A percentile compares a stretch with the other conserved stretches of the same genome.
Evolutionary conservation across 1,140 invertebrate genomes (phyloP).

Genomic region (Drosophila pandora): DNA sequence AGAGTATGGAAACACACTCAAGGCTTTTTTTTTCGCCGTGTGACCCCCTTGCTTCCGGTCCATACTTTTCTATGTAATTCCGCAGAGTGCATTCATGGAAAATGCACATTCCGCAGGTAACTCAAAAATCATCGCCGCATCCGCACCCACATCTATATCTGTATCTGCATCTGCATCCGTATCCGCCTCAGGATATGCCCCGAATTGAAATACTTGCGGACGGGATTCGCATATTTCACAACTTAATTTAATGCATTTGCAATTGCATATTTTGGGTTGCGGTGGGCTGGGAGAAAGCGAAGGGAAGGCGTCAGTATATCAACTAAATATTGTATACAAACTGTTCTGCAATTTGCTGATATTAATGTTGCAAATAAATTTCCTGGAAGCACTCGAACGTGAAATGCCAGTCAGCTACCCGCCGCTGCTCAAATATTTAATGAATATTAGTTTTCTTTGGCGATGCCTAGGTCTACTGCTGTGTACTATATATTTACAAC

Average conservation of each 20-base stretch:
- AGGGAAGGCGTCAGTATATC: conserved; percentile 13
- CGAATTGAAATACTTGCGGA: conserved; percentile 16
- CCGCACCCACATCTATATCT: neutral
- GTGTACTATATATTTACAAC: conserved; percentile 39
- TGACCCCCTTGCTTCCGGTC: neutral
- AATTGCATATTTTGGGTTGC: conserved; percentile 46
- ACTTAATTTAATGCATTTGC: conserved; percentile 75
- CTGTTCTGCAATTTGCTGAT: conserved; percentile 63
- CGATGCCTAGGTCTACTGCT: conserved; percentile 26
- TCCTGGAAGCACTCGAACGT: conserved; percentile 68
- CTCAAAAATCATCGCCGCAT: conserved; percentile 59
- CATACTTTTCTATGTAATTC: conserved; percentile 44
- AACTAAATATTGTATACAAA: conserved; percentile 51
- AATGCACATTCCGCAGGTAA: conserved; percentile 51
- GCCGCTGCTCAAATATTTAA: conserved; percentile 69
- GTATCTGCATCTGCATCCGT: neutral
- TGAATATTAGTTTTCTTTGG: conserved; percentile 71
- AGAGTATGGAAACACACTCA: neutral
- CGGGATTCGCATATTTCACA: conserved; percentile 56
- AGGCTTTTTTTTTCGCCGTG: neutral
- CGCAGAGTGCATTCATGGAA: conserved; percentile 71
- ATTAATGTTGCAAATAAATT: conserved; percentile 75
- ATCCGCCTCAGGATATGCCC: conserved; percentile 4
- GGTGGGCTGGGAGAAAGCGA: neutral
- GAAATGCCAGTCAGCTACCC: conserved; percentile 46